Conservation (phyloP, 2,113 vertebrate species). For the Mastomys coucha region DNA sequence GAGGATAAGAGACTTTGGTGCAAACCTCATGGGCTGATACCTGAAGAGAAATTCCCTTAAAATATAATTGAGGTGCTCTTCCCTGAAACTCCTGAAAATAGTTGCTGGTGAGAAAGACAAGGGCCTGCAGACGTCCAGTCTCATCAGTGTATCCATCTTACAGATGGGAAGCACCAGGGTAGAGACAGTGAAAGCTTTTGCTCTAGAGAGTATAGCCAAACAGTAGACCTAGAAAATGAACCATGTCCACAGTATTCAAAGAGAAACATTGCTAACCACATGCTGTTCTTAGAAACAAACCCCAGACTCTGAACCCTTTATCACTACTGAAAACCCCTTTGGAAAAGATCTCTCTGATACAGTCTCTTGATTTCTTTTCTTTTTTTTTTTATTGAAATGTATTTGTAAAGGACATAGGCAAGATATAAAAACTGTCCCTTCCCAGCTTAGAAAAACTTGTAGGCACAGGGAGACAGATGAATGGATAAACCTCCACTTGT, state of each 20-base stretch:
- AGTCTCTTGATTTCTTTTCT: neutral
- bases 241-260: neutral
- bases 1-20: neutral
- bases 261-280: neutral
- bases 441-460: neutral
- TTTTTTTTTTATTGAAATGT: neutral
- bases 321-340: slow-evolving; percentile 41
- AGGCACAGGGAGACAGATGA: neutral
- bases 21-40: neutral
- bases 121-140: neutral
- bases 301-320: neutral
- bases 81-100: neutral
- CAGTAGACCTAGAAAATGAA: neutral
- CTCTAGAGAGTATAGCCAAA: neutral
- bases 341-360: slow-evolving; percentile 40
- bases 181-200: neutral
- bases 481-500: neutral
- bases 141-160: neutral
- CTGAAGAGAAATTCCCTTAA: neutral
- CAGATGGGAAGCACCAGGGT: neutral
- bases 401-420: neutral
- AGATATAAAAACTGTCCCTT: neutral
- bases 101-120: neutral
- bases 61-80: neutral
- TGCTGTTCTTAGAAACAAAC: neutral